Evolutionary conservation across 1,140 invertebrate genomes (phyloP), one percentile per base, ranked within the genome.

Genomic region (Lordiphosa stackelbergi): DNA sequence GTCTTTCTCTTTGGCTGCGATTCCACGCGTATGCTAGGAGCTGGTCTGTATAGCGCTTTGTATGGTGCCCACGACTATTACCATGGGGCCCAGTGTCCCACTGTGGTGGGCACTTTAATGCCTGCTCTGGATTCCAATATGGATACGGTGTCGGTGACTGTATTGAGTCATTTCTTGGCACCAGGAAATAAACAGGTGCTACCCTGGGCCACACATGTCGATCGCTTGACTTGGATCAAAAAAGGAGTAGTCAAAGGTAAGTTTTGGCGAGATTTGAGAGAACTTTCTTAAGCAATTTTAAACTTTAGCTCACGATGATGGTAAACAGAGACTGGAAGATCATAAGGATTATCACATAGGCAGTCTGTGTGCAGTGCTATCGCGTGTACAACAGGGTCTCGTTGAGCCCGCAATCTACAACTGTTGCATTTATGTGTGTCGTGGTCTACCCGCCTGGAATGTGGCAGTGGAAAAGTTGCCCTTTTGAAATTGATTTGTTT

Each of bases 1-100:
- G 79, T 85, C 16, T 87, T 87, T 35, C 75, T 87, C 0, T 87
- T 87, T 38, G 85, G 85, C 24, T 87, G 85, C 48, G 85, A 87
- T 28, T 87, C 85, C 0, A 84, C 84, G 8, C 57, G 85, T 34
- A 54, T 87, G 45, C 46, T 75, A 40, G 73, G 78, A 13, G 73
- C 71, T 0, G 85, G 85, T 0, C 36, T 87, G 13, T 78, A 86
- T 19, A 86, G 85, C 16, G 70, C 81, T 1, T 16, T 87, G 7
- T 65, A 85, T 40, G 85, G 85, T 1, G 65, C 85, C 1, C 85
- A 87, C 38, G 68, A 87, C 19, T 87, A 87, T 10, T 87, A 85
- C 41, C 85, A 87, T 41, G 85, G 85, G 2, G 85, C 79, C 0
- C 45, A 77, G n/a, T 73, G 85, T 48, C 85, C 85, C 43, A 73